Base-by-base conservation (phyloP, 2,888 invertebrate species). In the Aphodius granarius region DNA sequence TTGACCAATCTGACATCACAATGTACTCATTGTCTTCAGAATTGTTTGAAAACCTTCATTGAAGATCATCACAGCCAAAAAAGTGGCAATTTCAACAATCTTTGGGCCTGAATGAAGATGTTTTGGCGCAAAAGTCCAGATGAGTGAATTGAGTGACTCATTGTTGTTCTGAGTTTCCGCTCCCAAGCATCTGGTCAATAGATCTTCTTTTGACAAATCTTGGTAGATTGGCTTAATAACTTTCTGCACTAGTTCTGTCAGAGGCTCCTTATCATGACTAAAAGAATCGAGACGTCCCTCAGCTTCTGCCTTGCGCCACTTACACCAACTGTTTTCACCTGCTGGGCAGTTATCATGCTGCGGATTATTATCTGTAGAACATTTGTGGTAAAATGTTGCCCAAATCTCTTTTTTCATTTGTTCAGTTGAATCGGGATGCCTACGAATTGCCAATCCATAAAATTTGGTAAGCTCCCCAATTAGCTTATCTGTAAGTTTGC, bases 391-490 rank as follows among this genome's bases (percentile, higher is more conserved):
- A 63, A 76, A 83, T 68, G 83, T 83, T 15, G 81, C 82, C 83
- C 81, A 83, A 22, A 83, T 81, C 6, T 79, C 82, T 71, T 81
- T 80, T 75, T 79, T 78, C 81, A 83, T 83, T 19, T 82, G 77
- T 70, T 82, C 76, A 66, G 82, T 74, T 15, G 81, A 81, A 80
- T 84, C 80, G 63, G 66, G 73, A 76, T 84, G 66, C 19, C 80
- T 21, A 16, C 81, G 22, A 72, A 84, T 84, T 20, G 83, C 82
- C 64, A 82, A 76, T 62, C 83, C 83, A 75, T 84, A 84, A 77
- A 83, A 84, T 64, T 79, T 73, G 6, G 81, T 81, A 63, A 85
- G 74, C 71, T 84, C 78, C 65, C 81, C 79, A 2, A 77, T 76
- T n/a, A n/a, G n/a, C n/a, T n/a, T n/a, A n/a, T n/a, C n/a, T n/a